Conservation (phyloP, 2,113 vertebrate genomes). For the Leptobrachium leishanense region DNA sequence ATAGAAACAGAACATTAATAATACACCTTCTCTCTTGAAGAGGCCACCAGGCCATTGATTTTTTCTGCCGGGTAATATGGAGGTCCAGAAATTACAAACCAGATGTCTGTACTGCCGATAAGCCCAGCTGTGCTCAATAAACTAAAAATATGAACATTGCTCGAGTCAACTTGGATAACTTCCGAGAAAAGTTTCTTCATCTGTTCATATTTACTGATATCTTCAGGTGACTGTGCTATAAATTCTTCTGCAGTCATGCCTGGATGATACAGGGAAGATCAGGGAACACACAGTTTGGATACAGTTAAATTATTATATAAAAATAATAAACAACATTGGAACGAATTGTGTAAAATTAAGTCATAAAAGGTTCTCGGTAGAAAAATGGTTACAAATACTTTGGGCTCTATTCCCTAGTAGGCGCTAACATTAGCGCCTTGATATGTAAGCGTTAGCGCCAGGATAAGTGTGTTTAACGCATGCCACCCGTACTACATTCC, state of each 20-base stretch:
- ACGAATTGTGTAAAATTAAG: no score
- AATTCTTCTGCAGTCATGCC: constrained; percentile 77
- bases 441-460: no score
- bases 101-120: constrained; percentile 64
- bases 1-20: neutral
- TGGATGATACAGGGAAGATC: constrained; percentile 50
- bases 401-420: no score
- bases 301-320: no score
- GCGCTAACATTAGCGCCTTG: no score
- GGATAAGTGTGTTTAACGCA: no score
- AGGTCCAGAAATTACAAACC: constrained; percentile 76
- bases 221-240: constrained; percentile 60
- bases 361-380: no score
- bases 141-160: constrained; percentile 79
- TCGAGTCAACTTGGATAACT: constrained; percentile 63
- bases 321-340: no score
- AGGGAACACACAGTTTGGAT: no score
- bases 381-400: no score
- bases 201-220: constrained; percentile 70
- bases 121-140: constrained; percentile 60
- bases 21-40: constrained; percentile 71
- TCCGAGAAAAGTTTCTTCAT: constrained; percentile 71
- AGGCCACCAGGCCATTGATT: constrained; percentile 77
- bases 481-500: no score
- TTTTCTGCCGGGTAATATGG: constrained; percentile 77